Evolutionary conservation across 2,888 invertebrate species (phyloP), one percentile per base, ranked within the genome.

Genomic region (Trilocha varians): DNA sequence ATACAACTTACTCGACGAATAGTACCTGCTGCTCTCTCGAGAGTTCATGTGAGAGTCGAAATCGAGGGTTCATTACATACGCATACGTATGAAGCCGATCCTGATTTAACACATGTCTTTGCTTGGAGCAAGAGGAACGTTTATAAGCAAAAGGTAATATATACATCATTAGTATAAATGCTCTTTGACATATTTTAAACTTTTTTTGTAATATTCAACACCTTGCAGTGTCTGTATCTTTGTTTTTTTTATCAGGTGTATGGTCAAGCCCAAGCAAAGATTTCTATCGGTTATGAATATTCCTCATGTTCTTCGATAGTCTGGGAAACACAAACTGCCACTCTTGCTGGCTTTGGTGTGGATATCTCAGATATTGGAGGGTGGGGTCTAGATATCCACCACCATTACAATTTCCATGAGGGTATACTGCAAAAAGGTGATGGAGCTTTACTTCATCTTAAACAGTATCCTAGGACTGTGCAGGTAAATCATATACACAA

Each of bases 71-170:
- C 96, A 1, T 86, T 96, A 11, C 94, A 97, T 74, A 93, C 96
- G 11, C 94, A 94, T 75, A 92, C 93, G 1, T 98, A 99, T 73
- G 98, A 98, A 78, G 98, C 99, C 0, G 98, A 98, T 76, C 96
- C 98, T 0, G 95, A 96, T 70, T 86, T 99, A 45, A 95, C 94
- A 40, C 97, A 98, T 76, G 96, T 95, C 6, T 99, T 98, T 71
- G 95, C 97, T 2, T 99, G 99, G 99, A 97, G 98, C 76, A 95
- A 98, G 73, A 88, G 96, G 48, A 99, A 99, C 75, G 97, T 98
- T 34, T 99, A 99, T 82, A 94, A 96, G 65, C 98, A 98, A 82
- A 97, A 97, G 87, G 96, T 79, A 52, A 41, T n/a, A n/a, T n/a
- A n/a, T n/a, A n/a, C n/a, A n/a, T n/a, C n/a, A n/a, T n/a, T n/a